Conservation (phyloP, 2,797 vertebrate species). For the Pogoniulus pusillus region DNA sequence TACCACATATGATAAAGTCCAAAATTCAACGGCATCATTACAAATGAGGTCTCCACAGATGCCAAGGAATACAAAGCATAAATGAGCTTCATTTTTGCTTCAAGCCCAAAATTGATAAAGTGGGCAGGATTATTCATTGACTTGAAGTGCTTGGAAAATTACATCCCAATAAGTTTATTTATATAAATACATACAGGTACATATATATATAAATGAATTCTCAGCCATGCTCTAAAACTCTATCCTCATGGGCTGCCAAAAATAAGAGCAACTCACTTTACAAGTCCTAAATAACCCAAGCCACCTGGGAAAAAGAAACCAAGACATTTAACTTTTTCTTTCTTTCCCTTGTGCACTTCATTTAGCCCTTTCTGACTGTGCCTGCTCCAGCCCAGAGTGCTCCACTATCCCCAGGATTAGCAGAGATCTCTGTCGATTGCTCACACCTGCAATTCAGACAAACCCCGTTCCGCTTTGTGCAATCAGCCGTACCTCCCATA, state of each 20-base stretch:
- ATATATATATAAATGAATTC: neutral
- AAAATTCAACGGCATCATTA: neutral
- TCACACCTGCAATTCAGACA: slow-evolving; percentile 87
- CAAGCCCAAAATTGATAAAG: neutral
- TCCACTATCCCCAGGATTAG: slow-evolving; percentile 86
- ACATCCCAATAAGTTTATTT: neutral
- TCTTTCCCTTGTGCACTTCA: slow-evolving; percentile 7
- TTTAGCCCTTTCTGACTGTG: slow-evolving; percentile 41
- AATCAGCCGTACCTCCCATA: slow-evolving; percentile 86
- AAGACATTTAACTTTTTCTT: neutral
- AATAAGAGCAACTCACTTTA: neutral
- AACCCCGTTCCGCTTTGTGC: slow-evolving; percentile 82
- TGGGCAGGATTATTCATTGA: neutral
- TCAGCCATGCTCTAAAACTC: neutral
- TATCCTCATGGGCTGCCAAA: rapidly evolving
- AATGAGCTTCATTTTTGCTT: neutral
- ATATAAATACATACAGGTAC: neutral
- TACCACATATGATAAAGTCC: neutral
- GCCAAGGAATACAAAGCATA: neutral
- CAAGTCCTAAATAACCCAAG: neutral
- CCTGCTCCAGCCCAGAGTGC: slow-evolving; percentile 61
- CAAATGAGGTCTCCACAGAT: neutral
- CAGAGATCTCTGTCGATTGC: slow-evolving; percentile 86
- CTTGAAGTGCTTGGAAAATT: neutral
- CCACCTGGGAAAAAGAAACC: slow-evolving; percentile 27